Evolutionary conservation across 2,797 vertebrate species (phyloP).

Genomic region (Xiphophorus birchmanni): DNA sequence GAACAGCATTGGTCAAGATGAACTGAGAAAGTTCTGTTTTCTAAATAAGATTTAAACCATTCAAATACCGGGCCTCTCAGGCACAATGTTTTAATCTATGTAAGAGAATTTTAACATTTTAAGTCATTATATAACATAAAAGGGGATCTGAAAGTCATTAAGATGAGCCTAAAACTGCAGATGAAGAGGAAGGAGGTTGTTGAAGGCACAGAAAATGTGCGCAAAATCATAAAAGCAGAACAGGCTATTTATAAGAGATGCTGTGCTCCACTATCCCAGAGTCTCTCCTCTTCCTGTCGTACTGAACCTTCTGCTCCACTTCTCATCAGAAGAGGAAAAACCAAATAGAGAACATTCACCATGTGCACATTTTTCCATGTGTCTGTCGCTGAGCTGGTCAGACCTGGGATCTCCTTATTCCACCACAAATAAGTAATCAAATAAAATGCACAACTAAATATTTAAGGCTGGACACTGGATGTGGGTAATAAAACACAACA

Average conservation of each 20-base stretch:
- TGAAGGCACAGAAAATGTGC: slow-evolving; percentile 38
- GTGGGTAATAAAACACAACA: neutral
- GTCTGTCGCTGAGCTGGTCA: slow-evolving; percentile 41
- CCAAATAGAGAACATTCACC: slow-evolving; percentile 53
- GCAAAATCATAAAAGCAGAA: slow-evolving; percentile 40
- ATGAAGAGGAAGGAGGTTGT: slow-evolving; percentile 29
- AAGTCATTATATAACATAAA: neutral
- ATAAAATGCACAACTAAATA: slow-evolving; percentile 41
- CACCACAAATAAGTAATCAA: slow-evolving; percentile 55
- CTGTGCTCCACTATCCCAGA: slow-evolving; percentile 76
- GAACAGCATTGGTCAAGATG: no score
- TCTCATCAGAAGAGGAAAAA: slow-evolving; percentile 67
- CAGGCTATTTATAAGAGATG: slow-evolving; percentile 77
- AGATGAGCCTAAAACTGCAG: slow-evolving; percentile 28
- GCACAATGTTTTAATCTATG: no score
- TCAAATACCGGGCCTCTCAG: no score
- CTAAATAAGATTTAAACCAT: no score
- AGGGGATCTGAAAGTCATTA: neutral
- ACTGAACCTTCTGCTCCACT: slow-evolving; percentile 77
- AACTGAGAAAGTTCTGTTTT: no score
- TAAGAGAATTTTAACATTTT: no score
- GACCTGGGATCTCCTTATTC: slow-evolving; percentile 39
- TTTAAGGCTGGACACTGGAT: slow-evolving; percentile 27
- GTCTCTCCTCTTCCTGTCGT: slow-evolving; percentile 55
- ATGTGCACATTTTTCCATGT: slow-evolving; percentile 13